Evolutionary conservation across 2,888 invertebrate genomes (phyloP), one percentile per base, ranked within the genome.

Genomic region (Polyommatus iphigenia): DNA sequence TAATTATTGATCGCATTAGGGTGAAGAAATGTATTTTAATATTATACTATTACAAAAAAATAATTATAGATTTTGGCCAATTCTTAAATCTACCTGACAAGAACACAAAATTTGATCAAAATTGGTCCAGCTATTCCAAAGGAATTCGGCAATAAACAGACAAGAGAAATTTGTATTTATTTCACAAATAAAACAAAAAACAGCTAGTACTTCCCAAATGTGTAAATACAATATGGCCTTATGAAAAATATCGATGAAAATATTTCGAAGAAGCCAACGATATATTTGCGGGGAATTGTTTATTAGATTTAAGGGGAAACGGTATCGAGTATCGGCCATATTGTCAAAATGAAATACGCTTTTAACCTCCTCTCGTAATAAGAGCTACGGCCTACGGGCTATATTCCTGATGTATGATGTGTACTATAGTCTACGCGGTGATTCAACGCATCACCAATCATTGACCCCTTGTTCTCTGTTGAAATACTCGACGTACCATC

Each of bases 281-380:
- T 13, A 75, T 75, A 54, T 75, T 75, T 32, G 75, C 24, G 75
- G 50, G 46, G 50, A 73, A 75, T 54, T 75, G 75, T 75, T 75
- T 75, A 75, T 75, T 75, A 75, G 75, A 54, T 75, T 75, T 75
- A 54, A 75, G 54, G 46, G 75, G 75, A 50, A 75, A 54, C 75
- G 75, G 29, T 29, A 4, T 72, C 72, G 24, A 18, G n/a, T 75
- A 15, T 24, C 75, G 50, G 29, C 15, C 75, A 75, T 24, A 54
- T 75, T 75, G 46, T 75, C 50, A 73, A 46, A 73, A 46, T 15
- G 41, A 73, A 75, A 75, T 75, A 54, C 29, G 75, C 73, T 75
- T 75, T 75, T 75, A 75, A 75, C 75, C 50, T 75, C 50, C 75
- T 29, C 20, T 54, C n/a, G 50, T 50, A 67, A 32, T 32, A 67